Evolutionary conservation across 2,113 vertebrate genomes (phyloP).

Genomic region (Phyllostomus discolor): DNA sequence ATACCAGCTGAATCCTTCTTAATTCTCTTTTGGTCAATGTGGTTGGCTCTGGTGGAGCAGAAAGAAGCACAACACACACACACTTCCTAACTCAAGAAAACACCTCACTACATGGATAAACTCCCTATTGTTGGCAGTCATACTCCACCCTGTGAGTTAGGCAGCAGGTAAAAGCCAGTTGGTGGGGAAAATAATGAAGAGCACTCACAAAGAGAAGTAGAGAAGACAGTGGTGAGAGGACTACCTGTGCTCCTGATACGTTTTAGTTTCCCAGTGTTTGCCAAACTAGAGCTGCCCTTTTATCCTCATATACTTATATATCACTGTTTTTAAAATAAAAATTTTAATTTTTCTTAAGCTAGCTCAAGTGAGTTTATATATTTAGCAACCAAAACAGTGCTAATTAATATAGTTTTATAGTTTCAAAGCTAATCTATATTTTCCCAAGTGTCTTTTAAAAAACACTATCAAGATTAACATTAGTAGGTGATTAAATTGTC

Average conservation of each 20-base stretch:
- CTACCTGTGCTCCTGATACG: not conserved
- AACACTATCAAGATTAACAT: not conserved
- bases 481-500: not conserved
- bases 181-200: not conserved
- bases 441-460: not conserved
- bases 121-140: not conserved
- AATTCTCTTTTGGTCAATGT: not conserved
- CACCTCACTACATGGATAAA: not conserved
- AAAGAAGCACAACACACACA: not conserved
- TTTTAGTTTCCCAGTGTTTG: not conserved
- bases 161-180: not conserved
- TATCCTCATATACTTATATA: not conserved
- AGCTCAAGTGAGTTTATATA: not conserved
- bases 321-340: not conserved
- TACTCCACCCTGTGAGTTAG: not conserved
- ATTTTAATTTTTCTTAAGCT: conserved; percentile 1
- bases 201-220: not conserved
- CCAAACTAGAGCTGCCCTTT: not conserved
- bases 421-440: conserved; percentile 9
- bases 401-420: conserved; percentile 21
- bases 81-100: not conserved
- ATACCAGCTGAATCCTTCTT: not conserved
- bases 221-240: not conserved
- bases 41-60: not conserved
- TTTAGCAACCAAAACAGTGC: not conserved